phyloP scores from a whole-genome alignment of 2,888 invertebrate genomes.

The Dryadula phaetusa region DNA sequence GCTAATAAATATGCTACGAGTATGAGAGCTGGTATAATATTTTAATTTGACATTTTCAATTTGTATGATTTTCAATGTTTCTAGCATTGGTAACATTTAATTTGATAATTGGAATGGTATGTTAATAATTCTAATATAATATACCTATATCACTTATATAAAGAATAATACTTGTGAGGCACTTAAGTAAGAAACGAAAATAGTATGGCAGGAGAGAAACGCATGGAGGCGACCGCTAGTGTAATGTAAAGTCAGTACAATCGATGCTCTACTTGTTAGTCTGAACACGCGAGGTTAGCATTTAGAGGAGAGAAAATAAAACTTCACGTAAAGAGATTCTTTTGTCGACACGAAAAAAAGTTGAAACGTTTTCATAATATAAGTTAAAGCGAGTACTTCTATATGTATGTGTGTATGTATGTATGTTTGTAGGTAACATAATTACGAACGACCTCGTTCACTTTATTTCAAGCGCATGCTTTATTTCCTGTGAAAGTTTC shows the following conservation, averaged over 20 bases:
- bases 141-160: too few species aligned
- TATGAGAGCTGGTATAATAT: too few species aligned
- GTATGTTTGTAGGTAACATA: slow-evolving; percentile 19
- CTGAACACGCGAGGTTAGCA: neutral
- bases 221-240: neutral
- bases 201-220: too few species aligned
- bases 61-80: too few species aligned
- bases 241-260: neutral
- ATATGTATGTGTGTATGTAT: neutral
- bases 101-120: too few species aligned
- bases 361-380: slow-evolving; percentile 17
- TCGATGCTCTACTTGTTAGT: slow-evolving; percentile 10
- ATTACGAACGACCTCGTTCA: slow-evolving; percentile 26
- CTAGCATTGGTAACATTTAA: too few species aligned
- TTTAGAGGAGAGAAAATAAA: slow-evolving; percentile 14
- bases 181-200: too few species aligned
- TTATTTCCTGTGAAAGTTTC: slow-evolving; percentile 26
- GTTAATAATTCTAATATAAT: too few species aligned
- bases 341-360: slow-evolving; percentile 7
- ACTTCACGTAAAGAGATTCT: slow-evolving; percentile 4
- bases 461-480: slow-evolving; percentile 17
- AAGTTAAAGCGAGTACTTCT: slow-evolving; percentile 6
- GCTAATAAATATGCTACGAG: too few species aligned
- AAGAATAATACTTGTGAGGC: too few species aligned
- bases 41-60: too few species aligned